A percentile compares a stretch with the other conserved stretches of the same genome.
phyloP scores from a whole-genome alignment of 2,888 invertebrate genomes.

The Aplocera efformata region DNA sequence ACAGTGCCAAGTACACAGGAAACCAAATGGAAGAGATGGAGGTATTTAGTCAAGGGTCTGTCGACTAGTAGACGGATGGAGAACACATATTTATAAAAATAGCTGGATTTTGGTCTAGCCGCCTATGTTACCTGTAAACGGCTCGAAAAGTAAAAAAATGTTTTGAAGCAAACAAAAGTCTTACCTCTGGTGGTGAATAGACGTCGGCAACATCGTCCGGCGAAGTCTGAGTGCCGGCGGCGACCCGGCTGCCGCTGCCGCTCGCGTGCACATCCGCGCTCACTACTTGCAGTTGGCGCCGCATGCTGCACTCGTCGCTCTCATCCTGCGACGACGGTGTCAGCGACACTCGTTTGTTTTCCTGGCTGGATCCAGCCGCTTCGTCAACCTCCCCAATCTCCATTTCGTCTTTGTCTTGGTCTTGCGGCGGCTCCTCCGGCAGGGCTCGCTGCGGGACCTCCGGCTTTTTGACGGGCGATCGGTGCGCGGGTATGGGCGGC shows the following conservation, averaged over 20 bases:
- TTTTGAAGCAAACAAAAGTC: too few species aligned
- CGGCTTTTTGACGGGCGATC: conserved; percentile 6
- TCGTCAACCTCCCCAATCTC: background rate
- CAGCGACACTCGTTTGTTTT: background rate
- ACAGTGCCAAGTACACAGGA: too few species aligned
- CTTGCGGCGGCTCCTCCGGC: background rate
- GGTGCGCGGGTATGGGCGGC: background rate
- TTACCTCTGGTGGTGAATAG: background rate
- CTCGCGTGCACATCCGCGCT: conserved; percentile 3
- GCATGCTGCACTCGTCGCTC: conserved; percentile 2
- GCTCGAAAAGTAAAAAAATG: too few species aligned
- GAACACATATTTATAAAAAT: too few species aligned
- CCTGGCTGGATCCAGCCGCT: background rate
- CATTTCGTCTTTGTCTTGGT: background rate
- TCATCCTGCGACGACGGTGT: conserved; percentile 1
- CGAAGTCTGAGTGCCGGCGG: conserved; percentile 86
- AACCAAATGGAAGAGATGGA: too few species aligned
- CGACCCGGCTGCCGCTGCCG: conserved; percentile 46
- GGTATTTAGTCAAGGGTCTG: too few species aligned
- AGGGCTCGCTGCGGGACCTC: conserved; percentile 5
- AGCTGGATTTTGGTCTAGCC: too few species aligned
- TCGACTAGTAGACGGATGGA: too few species aligned
- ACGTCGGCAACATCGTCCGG: conserved; percentile 67
- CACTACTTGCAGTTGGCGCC: conserved; percentile 3
- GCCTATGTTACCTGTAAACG: too few species aligned